These are phyloP conservation scores for Phainopepla nitens DNA, from an alignment of 2,113 vertebrate species.

Conservation along the genomic window DNA sequence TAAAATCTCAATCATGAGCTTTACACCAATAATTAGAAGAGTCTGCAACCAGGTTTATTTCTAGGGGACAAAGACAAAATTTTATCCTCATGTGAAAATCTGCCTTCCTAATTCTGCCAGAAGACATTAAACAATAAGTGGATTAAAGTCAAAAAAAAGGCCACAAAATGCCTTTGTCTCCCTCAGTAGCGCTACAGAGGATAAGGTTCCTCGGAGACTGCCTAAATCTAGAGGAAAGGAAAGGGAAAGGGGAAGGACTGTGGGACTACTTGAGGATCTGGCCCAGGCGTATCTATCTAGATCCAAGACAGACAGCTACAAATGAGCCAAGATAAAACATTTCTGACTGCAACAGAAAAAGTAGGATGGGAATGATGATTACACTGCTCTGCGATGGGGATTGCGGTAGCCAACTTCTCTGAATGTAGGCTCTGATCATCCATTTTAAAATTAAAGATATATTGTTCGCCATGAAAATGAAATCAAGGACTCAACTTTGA, in stretches of 20 bases:
- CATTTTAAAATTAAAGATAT: slow-evolving; percentile 46
- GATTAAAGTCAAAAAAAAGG: not conserved
- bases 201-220: not conserved
- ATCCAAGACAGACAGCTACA: not conserved
- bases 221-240: not conserved
- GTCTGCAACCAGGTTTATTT: not conserved
- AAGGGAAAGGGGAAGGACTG: not conserved
- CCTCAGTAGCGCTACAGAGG: not conserved
- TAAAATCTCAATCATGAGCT: not conserved
- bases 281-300: not conserved
- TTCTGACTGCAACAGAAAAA: not conserved
- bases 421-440: not conserved
- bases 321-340: slow-evolving; percentile 6
- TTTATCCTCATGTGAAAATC: not conserved
- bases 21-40: not conserved
- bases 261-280: not conserved
- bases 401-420: not conserved
- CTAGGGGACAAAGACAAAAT: not conserved
- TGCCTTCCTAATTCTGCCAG: not conserved
- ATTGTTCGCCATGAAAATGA: slow-evolving; percentile 45
- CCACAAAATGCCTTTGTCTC: not conserved
- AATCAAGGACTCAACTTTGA: slow-evolving; percentile 25
- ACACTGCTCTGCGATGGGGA: not conserved
- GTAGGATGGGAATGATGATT: not conserved
- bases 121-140: not conserved